phyloP scores from a whole-genome alignment of 2,888 invertebrate genomes.

The Stenolophus ochropezus region DNA sequence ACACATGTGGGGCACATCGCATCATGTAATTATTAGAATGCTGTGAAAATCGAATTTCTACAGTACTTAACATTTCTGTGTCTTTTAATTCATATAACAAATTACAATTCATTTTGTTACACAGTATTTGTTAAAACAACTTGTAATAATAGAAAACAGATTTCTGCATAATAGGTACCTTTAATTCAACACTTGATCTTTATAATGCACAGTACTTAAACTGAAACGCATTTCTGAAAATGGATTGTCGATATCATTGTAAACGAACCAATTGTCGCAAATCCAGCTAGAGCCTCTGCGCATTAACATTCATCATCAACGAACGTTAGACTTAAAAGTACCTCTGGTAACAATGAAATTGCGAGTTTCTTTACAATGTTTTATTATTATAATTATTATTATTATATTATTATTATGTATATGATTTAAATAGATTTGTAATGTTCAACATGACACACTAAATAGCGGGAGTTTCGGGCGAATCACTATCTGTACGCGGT shows the following conservation, averaged over 20 bases:
- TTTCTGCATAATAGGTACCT: constrained; percentile 54
- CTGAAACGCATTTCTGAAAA: constrained; percentile 52
- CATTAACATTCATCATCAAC: constrained; percentile 50
- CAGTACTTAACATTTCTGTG: constrained; percentile 54
- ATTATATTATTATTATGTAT: constrained; percentile 51
- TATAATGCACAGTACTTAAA: constrained; percentile 52
- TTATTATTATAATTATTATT: constrained; percentile 41
- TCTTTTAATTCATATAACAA: constrained; percentile 68
- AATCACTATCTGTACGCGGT: neutral
- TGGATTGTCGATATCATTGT: constrained; percentile 56
- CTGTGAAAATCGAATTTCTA: constrained; percentile 58
- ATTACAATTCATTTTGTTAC: constrained; percentile 73
- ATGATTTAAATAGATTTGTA: constrained; percentile 56
- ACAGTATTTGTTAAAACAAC: constrained; percentile 62
- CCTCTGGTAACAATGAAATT: constrained; percentile 58
- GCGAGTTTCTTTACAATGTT: constrained; percentile 58
- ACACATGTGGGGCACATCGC: constrained; percentile 44
- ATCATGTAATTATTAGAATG: constrained; percentile 58
- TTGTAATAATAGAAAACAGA: constrained; percentile 57
- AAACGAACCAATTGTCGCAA: constrained; percentile 16
- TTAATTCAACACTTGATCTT: constrained; percentile 51
- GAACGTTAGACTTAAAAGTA: constrained; percentile 57
- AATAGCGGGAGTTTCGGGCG: constrained; percentile 17
- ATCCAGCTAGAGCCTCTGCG: constrained; percentile 30
- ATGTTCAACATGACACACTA: constrained; percentile 56